phyloP scores from a whole-genome alignment of 2,888 invertebrate species.

The Lithophane semibrunnea region DNA sequence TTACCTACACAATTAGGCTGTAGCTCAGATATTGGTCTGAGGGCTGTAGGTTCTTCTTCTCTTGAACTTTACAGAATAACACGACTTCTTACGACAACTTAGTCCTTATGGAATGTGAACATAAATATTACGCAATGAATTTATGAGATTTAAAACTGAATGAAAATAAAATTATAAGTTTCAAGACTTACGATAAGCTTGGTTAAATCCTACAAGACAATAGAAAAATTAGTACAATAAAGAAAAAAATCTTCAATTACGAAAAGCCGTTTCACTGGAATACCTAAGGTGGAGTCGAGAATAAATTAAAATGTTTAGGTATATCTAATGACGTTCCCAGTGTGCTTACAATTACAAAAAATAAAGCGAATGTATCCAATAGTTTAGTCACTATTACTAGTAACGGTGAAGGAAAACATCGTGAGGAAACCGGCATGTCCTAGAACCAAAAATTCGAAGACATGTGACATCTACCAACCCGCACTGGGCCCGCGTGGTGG shows the following conservation, averaged over 20 bases:
- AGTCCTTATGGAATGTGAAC: neutral
- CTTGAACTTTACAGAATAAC: neutral
- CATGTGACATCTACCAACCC: neutral
- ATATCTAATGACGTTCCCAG: no score
- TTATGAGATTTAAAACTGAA: neutral
- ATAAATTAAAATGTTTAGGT: no score
- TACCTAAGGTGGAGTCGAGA: no score
- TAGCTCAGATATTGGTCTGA: no score
- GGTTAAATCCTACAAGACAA: conserved; percentile 20
- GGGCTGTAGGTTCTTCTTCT: no score
- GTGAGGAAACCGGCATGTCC: neutral
- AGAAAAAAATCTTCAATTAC: no score
- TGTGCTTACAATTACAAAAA: no score
- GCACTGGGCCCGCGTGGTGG: neutral
- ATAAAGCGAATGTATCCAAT: no score
- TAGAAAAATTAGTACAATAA: neutral
- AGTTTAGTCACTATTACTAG: no score
- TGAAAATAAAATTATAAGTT: neutral
- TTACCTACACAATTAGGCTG: no score
- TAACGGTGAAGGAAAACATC: neutral
- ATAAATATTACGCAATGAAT: neutral
- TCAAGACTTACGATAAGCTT: conserved; percentile 21
- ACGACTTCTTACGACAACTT: neutral
- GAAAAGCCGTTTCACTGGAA: no score
- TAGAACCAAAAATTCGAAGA: neutral